A percentile compares a stretch with the other conserved stretches of the same genome.
Conservation (phyloP, 2,797 vertebrate species). For the Ceryle rudis region DNA sequence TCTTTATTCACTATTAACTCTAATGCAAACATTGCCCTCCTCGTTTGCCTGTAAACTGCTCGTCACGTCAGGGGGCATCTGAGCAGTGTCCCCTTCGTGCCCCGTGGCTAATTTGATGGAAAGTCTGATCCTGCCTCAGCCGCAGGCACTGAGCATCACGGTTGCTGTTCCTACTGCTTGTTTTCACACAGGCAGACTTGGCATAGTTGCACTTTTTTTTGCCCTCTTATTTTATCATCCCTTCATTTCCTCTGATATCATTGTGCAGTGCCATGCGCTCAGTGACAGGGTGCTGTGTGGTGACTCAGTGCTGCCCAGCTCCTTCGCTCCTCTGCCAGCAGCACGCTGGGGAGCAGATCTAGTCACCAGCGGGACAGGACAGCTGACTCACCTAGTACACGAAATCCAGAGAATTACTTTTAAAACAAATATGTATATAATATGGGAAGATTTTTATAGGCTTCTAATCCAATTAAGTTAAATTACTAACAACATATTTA, state of each 20-base stretch:
- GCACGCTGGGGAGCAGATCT: neutral
- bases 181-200: neutral
- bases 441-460: slow-evolving; percentile 14
- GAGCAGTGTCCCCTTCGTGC: neutral
- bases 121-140: neutral
- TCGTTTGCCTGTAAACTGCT: neutral
- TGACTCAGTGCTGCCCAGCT: neutral
- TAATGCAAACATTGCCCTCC: neutral
- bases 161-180: neutral
- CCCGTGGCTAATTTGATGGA: neutral
- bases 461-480: slow-evolving; percentile 64
- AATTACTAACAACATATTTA: slow-evolving; percentile 59
- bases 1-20: neutral
- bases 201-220: neutral
- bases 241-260: neutral
- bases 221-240: neutral
- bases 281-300: neutral
- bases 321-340: neutral
- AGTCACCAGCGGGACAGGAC: neutral
- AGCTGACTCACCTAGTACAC: neutral
- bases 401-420: slow-evolving; percentile 22
- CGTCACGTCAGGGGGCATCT: neutral
- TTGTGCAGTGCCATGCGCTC: neutral
- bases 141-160: neutral
- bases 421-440: neutral